A percentile compares a stretch with the other conserved stretches of the same genome.
Evolutionary conservation across 2,888 invertebrate species (phyloP).

Genomic region (Cheilosia variabilis): DNA sequence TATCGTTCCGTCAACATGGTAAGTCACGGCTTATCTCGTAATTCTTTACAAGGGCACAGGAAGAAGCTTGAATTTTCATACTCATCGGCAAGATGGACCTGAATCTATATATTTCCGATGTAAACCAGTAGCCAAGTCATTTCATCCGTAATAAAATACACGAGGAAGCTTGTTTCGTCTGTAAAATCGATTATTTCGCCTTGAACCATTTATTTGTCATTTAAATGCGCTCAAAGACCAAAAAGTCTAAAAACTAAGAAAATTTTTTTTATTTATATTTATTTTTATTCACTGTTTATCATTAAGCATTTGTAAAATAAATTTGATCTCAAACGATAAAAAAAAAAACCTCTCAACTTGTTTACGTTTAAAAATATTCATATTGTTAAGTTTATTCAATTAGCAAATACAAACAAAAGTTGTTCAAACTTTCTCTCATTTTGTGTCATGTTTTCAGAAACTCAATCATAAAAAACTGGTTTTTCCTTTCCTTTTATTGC

Average conservation of each 20-base stretch:
- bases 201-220: no score
- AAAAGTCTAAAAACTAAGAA: not conserved
- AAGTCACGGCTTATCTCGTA: no score
- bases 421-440: constrained; percentile 24
- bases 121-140: no score
- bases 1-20: no score
- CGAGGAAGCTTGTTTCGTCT: no score
- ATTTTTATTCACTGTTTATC: constrained; percentile 61
- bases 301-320: constrained; percentile 56
- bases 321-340: constrained; percentile 40
- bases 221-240: no score
- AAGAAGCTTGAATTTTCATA: no score
- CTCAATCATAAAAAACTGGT: not conserved
- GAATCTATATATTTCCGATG: no score
- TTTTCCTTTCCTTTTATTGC: constrained; percentile 18
- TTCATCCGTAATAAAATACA: no score
- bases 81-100: no score
- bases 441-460: constrained; percentile 48
- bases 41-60: no score
- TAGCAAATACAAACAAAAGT: constrained; percentile 41
- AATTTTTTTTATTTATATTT: constrained; percentile 7
- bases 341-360: constrained; percentile 24
- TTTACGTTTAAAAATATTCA: constrained; percentile 41
- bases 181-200: no score
- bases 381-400: constrained; percentile 32